These are phyloP conservation scores for Hedychridium roseum DNA, from an alignment of 2,888 invertebrate species.

Conservation along the genomic window DNA sequence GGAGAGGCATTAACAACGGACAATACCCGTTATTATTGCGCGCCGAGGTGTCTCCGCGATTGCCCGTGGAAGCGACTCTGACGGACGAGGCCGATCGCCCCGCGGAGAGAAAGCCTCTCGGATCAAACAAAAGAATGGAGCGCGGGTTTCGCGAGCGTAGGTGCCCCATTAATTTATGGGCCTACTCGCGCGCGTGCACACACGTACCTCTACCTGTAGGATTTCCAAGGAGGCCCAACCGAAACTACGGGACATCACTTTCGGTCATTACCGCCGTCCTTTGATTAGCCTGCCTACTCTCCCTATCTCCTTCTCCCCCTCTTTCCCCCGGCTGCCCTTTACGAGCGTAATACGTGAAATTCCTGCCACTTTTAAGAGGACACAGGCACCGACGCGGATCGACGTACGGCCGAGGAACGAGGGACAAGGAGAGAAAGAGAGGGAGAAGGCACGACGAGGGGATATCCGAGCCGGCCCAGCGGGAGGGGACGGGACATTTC, in stretches of 20 bases:
- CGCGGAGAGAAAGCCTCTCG: conserved; percentile 11
- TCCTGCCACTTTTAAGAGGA: conserved; percentile 33
- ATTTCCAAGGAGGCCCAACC: conserved; percentile 39
- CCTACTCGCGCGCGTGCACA: conserved; percentile 41
- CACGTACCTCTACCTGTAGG: conserved; percentile 30
- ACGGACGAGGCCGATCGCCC: conserved; percentile 26
- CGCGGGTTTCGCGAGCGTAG: conserved; percentile 44
- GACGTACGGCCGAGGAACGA: conserved; percentile 22
- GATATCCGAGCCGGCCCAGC: conserved; percentile 6
- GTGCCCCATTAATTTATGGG: conserved; percentile 54
- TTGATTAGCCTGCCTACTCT: conserved; percentile 41
- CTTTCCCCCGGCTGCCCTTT: background rate
- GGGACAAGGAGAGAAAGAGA: conserved; percentile 8
- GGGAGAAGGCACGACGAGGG: background rate
- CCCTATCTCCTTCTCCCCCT: conserved; percentile 5
- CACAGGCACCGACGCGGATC: conserved; percentile 18
- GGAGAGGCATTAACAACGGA: conserved; percentile 32
- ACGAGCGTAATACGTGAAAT: conserved; percentile 31
- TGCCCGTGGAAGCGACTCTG: background rate
- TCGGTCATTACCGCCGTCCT: conserved; percentile 52
- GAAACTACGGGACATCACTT: conserved; percentile 51
- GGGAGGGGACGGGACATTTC: conserved; percentile 38
- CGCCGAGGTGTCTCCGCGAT: conserved; percentile 31
- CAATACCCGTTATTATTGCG: conserved; percentile 41
- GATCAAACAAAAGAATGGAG: conserved; percentile 11